phyloP scores from a whole-genome alignment of 2,888 invertebrate genomes.

The Tinea pellionella region DNA sequence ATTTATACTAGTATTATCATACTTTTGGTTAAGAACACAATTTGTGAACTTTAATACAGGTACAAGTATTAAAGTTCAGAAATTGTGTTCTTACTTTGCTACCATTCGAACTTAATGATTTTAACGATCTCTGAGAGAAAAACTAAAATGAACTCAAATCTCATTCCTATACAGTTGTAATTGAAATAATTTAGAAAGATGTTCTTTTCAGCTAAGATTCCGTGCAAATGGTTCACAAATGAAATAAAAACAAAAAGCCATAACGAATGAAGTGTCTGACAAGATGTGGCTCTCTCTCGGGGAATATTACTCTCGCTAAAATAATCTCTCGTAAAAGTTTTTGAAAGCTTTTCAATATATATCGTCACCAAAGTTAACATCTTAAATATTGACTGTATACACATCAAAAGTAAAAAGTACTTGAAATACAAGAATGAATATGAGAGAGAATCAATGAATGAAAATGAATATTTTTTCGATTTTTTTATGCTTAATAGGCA shows the following conservation, averaged over 20 bases:
- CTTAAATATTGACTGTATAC: not conserved
- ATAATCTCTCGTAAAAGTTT: not conserved
- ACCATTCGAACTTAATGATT: not conserved
- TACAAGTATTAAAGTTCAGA: too few species aligned
- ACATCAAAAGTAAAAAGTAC: too few species aligned
- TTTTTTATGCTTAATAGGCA: too few species aligned
- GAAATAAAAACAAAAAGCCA: constrained; percentile 1
- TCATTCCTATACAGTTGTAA: not conserved
- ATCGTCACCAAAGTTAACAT: not conserved
- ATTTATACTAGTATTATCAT: too few species aligned
- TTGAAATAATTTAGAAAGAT: not conserved
- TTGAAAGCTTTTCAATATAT: not conserved
- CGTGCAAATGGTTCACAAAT: not conserved
- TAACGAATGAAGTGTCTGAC: not conserved
- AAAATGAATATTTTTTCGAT: too few species aligned
- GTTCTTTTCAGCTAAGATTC: not conserved
- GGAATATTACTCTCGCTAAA: not conserved
- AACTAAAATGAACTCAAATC: not conserved
- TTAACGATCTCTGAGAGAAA: not conserved
- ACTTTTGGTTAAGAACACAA: too few species aligned
- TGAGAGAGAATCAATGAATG: too few species aligned
- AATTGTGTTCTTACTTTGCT: too few species aligned
- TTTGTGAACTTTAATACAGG: not conserved
- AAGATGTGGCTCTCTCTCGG: constrained; percentile 1
- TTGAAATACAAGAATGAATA: too few species aligned